Evolutionary conservation across 2,888 invertebrate genomes (phyloP).

Genomic region (Cheilosia vulpina): DNA sequence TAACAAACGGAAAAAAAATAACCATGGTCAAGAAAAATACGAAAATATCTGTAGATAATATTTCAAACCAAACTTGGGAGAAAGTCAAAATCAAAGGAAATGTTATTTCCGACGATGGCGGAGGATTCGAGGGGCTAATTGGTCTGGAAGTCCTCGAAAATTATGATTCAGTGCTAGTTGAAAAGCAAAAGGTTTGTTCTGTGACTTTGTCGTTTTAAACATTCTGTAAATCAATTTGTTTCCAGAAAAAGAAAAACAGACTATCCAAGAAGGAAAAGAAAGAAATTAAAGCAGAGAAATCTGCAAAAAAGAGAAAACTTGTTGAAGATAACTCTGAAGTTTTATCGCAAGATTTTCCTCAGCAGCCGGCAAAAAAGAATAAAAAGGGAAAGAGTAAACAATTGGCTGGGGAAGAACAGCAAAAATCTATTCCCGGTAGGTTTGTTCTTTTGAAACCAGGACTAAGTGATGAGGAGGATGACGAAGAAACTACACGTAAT

Average conservation of each 20-base stretch:
- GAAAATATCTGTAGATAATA: conserved; percentile 21
- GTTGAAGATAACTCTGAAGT: conserved; percentile 76
- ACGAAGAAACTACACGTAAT: conserved; percentile 74
- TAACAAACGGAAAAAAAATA: not conserved
- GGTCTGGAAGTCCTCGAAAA: conserved; percentile 91
- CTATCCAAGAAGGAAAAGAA: conserved; percentile 50
- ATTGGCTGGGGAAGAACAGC: conserved; percentile 56
- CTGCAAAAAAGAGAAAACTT: conserved; percentile 78
- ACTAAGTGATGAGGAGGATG: conserved; percentile 68
- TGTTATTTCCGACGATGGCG: conserved; percentile 83
- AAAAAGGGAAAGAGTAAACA: conserved; percentile 78
- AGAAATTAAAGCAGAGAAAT: conserved; percentile 42
- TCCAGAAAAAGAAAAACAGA: conserved; percentile 43
- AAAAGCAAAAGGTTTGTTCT: conserved; percentile 82
- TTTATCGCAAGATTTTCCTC: conserved; percentile 70
- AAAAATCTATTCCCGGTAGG: conserved; percentile 53
- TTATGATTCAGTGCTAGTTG: conserved; percentile 85
- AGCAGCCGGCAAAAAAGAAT: conserved; percentile 63
- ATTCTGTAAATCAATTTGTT: not conserved
- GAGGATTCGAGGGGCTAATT: conserved; percentile 87
- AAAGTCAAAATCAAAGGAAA: conserved; percentile 87
- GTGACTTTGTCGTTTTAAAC: not conserved
- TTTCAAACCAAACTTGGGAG: conserved; percentile 84
- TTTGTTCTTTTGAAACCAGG: conserved; percentile 55
- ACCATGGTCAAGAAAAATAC: conserved; percentile 34